These are phyloP conservation scores for Caenorhabditis afra DNA, from an alignment of 2,888 invertebrate genomes.

Conservation along the genomic window DNA sequence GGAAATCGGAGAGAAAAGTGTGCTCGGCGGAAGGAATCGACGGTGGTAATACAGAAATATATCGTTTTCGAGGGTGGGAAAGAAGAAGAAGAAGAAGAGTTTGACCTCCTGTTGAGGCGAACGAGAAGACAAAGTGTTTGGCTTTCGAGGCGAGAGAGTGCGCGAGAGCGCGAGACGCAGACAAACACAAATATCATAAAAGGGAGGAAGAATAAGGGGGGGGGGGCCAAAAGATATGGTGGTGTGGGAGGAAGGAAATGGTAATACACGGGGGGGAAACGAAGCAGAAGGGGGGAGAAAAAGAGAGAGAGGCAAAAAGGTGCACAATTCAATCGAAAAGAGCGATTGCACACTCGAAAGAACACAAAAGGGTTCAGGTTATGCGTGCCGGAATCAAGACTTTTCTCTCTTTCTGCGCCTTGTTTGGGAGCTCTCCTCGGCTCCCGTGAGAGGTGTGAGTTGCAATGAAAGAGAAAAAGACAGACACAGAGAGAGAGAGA, in stretches of 20 bases:
- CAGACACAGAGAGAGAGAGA: neutral
- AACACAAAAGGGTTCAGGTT: constrained; percentile 39
- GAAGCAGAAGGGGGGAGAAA: neutral
- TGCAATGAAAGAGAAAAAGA: constrained; percentile 24
- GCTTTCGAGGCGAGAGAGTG: no score
- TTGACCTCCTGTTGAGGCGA: constrained; percentile 5
- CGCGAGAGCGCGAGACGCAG: no score
- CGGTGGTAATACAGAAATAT: no score
- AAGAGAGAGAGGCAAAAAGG: constrained; percentile 22
- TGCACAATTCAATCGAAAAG: constrained; percentile 25
- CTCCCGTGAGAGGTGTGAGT: constrained; percentile 39
- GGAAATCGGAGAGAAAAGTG: no score
- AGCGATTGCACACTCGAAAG: neutral
- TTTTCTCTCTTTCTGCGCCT: constrained; percentile 1
- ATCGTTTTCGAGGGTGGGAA: neutral
- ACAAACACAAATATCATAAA: no score
- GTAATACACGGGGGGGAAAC: neutral
- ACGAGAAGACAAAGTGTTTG: no score
- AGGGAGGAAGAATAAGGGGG: no score
- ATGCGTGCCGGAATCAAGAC: constrained; percentile 35
- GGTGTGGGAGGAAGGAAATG: no score
- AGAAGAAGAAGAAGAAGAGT: neutral
- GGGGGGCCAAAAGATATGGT: no score
- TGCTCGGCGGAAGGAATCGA: no score
- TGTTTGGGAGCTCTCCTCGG: neutral